phyloP scores from a whole-genome alignment of 2,113 vertebrate species.

The Cyphomyrus plagiostoma region DNA sequence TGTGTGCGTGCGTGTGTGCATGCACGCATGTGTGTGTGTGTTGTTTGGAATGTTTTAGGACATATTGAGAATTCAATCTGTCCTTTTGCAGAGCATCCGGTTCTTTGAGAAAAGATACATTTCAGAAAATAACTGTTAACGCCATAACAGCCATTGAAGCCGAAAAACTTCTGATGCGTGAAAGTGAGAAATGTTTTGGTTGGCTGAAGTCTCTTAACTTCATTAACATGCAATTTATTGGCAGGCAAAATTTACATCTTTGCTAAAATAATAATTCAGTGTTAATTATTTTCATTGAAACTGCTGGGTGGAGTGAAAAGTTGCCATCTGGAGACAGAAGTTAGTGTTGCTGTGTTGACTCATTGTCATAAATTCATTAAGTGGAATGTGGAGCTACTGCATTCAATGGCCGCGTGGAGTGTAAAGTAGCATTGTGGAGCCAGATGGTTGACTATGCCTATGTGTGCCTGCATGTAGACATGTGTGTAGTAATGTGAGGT shows the following conservation, averaged over 20 bases:
- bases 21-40: not conserved
- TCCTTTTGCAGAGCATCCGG: not conserved
- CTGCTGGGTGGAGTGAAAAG: constrained; percentile 1
- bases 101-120: not conserved
- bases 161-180: not conserved
- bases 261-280: constrained; percentile 3
- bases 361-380: constrained; percentile 3
- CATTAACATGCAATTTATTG: constrained; percentile 4
- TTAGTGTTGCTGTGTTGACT: constrained; percentile 4
- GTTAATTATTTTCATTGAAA: constrained; percentile 8
- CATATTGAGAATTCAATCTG: not conserved
- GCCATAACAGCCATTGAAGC: not conserved
- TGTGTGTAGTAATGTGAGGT: not conserved
- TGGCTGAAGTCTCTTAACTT: not conserved
- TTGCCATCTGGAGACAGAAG: constrained; percentile 10
- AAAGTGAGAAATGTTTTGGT: not conserved
- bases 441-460: not conserved
- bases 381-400: not conserved
- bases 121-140: not conserved
- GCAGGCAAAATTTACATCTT: not conserved
- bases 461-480: not conserved
- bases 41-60: not conserved
- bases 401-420: not conserved
- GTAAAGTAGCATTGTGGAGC: not conserved
- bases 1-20: not conserved